Percentiles rank a stretch among this genome's conserved stretches.
Evolutionary conservation across 2,113 vertebrate genomes (phyloP).

Genomic region (Semicossyphus pulcher): DNA sequence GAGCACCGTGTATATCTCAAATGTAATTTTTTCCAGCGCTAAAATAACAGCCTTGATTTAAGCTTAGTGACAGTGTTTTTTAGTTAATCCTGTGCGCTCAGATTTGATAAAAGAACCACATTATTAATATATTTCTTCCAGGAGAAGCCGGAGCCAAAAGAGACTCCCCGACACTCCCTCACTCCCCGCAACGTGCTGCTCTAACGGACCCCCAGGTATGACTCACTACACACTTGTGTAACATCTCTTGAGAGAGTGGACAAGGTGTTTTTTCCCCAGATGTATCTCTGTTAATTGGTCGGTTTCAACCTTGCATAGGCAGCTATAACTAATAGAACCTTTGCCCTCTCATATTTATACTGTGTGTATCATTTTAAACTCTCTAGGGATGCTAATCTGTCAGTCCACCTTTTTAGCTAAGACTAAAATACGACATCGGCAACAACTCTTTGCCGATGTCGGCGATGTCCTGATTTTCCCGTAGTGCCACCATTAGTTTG

Average conservation of each 20-base stretch:
- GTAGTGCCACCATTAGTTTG: no score
- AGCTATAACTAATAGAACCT: no score
- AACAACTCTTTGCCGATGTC: no score
- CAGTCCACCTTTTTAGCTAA: no score
- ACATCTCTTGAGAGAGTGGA: not conserved
- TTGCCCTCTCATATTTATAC: no score
- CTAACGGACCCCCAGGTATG: constrained; percentile 9
- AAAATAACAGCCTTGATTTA: constrained; percentile 32
- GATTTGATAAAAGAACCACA: constrained; percentile 21
- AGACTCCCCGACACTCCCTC: not conserved
- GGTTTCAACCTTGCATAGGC: no score
- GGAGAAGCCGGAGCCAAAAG: not conserved
- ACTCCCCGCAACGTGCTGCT: constrained; percentile 3
- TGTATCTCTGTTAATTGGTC: constrained; percentile 5
- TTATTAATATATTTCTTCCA: constrained; percentile 2
- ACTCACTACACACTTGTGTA: not conserved
- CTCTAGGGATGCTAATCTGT: no score
- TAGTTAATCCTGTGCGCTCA: constrained; percentile 3
- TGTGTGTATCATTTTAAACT: no score
- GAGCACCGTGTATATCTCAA: not conserved
- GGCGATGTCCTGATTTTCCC: no score
- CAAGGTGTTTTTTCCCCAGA: not conserved
- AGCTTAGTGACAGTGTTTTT: constrained; percentile 21
- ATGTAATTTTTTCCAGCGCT: not conserved
- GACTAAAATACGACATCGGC: no score